Base-by-base conservation (phyloP, 2,888 invertebrate species). In the Agapostemon virescens region DNA sequence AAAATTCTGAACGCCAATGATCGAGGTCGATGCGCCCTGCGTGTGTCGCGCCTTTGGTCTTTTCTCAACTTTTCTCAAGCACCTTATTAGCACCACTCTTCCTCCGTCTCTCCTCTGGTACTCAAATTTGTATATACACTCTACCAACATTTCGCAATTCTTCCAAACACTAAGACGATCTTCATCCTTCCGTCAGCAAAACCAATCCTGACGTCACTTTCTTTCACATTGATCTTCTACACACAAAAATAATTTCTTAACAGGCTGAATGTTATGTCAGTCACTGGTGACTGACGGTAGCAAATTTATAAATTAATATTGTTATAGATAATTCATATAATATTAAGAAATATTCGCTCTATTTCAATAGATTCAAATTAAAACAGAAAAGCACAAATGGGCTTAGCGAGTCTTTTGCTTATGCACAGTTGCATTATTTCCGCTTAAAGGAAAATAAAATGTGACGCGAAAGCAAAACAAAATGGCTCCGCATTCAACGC, bases 31-130 rank as follows among this genome's bases (percentile, higher is more conserved):
- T 7, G 72, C 30, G n/a, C 15, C 17, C 30, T 17, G 26, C 67
- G 67, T 58, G 33, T 64, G 64, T 67, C 33, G 69, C 30, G 33
- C 36, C 81, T 79, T 80, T 70, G 77, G 30, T 81, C 74, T 71
- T 69, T 66, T 33, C 80, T 77, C 15, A 79, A 74, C 23, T 64
- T 77, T 84, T 81, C 77, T 74, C 73, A 64, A 77, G 86, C 86
- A 87, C 86, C 81, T 84, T 84, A 81, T 75, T 61, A 79, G 86
- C 86, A 86, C 87, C 72, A 69, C 72, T 74, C 64, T 83, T 58
- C 74, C 68, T 69, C n/a, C 63, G 49, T 77, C 82, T 85, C 66
- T 77, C 74, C 69, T 66, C 9, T 42, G n/a, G 26, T 38, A 38
- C 45, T 77, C 63, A n/a, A 45, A 30, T 38, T 17, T 69, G 58